These are phyloP conservation scores for Phrynocephalus versicolor DNA, from an alignment of 2,113 vertebrate genomes.

Conservation along the genomic window DNA sequence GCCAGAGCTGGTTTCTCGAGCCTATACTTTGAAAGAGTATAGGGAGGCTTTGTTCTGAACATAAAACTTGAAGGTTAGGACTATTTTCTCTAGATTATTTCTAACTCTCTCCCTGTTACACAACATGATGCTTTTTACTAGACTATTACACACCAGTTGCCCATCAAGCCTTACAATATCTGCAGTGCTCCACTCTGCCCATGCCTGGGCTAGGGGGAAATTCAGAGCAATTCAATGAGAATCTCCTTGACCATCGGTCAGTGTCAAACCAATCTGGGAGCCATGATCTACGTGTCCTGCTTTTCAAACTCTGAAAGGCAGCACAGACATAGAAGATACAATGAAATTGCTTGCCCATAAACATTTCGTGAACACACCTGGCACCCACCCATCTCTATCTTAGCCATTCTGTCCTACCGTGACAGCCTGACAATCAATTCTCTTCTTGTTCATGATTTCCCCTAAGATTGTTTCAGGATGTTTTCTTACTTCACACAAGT, in stretches of 20 bases:
- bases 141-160: not conserved
- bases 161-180: conserved; percentile 73
- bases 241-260: not conserved
- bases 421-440: not conserved
- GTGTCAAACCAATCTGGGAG: not conserved
- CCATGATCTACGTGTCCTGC: not conserved
- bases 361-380: not conserved
- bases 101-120: not conserved
- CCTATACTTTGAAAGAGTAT: not conserved
- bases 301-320: not conserved
- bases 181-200: too few relatives aligned
- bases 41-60: not conserved
- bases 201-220: too few relatives aligned
- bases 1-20: not conserved
- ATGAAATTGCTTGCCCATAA: not conserved
- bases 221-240: not conserved
- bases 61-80: not conserved
- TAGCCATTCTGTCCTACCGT: not conserved
- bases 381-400: not conserved
- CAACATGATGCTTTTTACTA: not conserved
- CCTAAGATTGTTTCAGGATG: not conserved
- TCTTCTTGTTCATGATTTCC: not conserved
- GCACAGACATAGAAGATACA: not conserved
- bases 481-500: not conserved
- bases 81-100: not conserved